Base-by-base conservation (phyloP, 2,888 invertebrate genomes). In the Drosophila picticornis region DNA sequence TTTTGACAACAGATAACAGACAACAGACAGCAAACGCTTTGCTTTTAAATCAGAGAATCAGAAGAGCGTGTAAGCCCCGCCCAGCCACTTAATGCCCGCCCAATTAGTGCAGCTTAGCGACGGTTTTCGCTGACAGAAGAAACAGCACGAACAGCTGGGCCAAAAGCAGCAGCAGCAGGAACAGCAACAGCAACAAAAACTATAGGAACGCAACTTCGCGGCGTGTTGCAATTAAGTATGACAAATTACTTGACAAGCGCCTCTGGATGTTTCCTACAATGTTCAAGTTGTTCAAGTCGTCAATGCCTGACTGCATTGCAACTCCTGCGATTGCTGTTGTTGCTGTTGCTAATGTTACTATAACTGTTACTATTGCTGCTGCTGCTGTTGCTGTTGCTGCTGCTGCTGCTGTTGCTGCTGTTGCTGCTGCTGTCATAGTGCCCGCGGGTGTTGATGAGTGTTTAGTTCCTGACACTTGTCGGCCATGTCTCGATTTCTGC, bases 231-330 rank as follows among this genome's bases (percentile, higher is more conserved):
- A 83, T 84, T 83, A 83, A 83, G 80, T 80, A 83, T 83, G 84
- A 81, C 83, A 83, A 83, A 83, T 83, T 84, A 84, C 79, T 84
- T 83, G 84, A 83, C 84, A 83, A 81, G 82, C 75, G 82, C 83
- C 82, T 77, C 80, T 70, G 78, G 81, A 63, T 80, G 81, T 72
- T 46, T 64, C 71, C 64, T 58, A 69, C 69, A 73, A 66, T 80
- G 74, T 70, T 79, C 61, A 79, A 72, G 57, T 65, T 60, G 62
- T 70, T 72, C 62, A 55, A 16, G 25, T 63, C 62, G 57, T 63
- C 73, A 73, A 62, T 52, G 72, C 62, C 43, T 65, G 66, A 60
- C 52, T 64, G 76, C 78, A 66, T 52, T 46, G 34, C 68, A 4
- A 27, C 25, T 51, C 31, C 38, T 36, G 43, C 36, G 7, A 52